Base-by-base conservation (phyloP, 2,113 vertebrate species). In the Cottus gobio region DNA sequence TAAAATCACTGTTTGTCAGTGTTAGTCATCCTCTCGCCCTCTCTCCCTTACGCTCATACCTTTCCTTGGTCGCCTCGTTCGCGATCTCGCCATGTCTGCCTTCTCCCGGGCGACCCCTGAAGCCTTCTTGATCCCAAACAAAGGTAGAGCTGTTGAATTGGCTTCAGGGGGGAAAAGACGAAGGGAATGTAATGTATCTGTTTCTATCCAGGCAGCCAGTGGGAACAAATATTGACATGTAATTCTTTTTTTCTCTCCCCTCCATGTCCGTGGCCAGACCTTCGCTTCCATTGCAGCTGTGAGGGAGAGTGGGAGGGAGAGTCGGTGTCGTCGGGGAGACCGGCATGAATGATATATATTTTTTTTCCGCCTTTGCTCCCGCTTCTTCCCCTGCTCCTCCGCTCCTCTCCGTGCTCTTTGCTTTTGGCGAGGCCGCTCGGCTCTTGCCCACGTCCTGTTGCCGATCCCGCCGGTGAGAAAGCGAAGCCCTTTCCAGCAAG, bases 161-260 rank as follows among this genome's bases (percentile, higher is more conserved):
- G 90, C 91, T 94, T 92, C 79, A 75, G 87, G 84, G 57, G 87
- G 77, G 28, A 52, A 77, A 83, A 73, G 78, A 87, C 79, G 80
- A 73, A 84, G 87, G 88, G 86, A 92, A 79, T 88, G 92, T 94
- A 95, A 95, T 93, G 94, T 92, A 93, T 95, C 93, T 92, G 87
- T 92, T 94, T 93, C 93, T 71, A 88, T 91, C 90, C 82, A 72
- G 80, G 72, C 85, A 84, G 92, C 91, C 90, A 75, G 91, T 79
- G 93, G 92, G 94, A 94, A 86, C 95, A 95, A 95, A 95, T 95
- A 95, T 95, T 95, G 95, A 95, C 94, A 90, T 85, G 87, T 87
- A 92, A 94, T 95, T 94, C 93, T 88, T 83, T 77, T 77, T 56
- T 84, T 75, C 65, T 70, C 64, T 80, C 64, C 65, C 64, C 20